Base-by-base conservation (phyloP, 2,113 vertebrate species). In the Gobio gobio region DNA sequence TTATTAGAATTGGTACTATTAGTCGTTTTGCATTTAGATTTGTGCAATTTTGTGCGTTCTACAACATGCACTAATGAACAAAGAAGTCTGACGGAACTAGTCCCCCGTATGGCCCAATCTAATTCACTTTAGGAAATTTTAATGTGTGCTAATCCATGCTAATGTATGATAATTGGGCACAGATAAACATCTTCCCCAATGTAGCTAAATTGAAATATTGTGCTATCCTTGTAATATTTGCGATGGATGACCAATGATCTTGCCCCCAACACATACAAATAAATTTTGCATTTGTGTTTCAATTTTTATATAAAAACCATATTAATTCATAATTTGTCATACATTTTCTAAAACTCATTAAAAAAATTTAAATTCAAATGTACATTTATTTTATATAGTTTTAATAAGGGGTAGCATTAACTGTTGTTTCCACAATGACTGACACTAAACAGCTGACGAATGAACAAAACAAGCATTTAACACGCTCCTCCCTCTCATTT, bases 61-160 rank as follows among this genome's bases (percentile, higher is more conserved):
- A 77, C 84, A 78, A 16, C 68, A 47, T 9, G 45, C 75, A 40
- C 51, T 74, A 83, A 13, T 64, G 83, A 66, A 78, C 59, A 68
- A 45, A 29, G 51, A 36, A 10, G 24, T 83, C 77, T 76, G 33
- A 54, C 5, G 75, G 61, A 68, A 26, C 14, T 18, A 10, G 10
- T 74, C 33, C 16, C 16, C 13, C 22, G 13, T 16, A 64, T 56
- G 63, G 45, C 29, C 66, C 56, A 51, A 63, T 86, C 47, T 40
- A 66, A 79, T 76, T 84, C 82, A 82, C 64, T 86, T 85, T 33
- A 87, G 49, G 45, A 36, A 2, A 54, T 66, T 56, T 5, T 73
- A 82, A 83, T 78, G 14, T 24, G 85, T 89, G 88, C 86, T 83
- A 86, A 89, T 86, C 1, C 26, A 89, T 88, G 86, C 85, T 85